A percentile compares a stretch with the other conserved stretches of the same genome.
phyloP scores from a whole-genome alignment of 2,113 vertebrate species.

The Lampris megalopsis region DNA sequence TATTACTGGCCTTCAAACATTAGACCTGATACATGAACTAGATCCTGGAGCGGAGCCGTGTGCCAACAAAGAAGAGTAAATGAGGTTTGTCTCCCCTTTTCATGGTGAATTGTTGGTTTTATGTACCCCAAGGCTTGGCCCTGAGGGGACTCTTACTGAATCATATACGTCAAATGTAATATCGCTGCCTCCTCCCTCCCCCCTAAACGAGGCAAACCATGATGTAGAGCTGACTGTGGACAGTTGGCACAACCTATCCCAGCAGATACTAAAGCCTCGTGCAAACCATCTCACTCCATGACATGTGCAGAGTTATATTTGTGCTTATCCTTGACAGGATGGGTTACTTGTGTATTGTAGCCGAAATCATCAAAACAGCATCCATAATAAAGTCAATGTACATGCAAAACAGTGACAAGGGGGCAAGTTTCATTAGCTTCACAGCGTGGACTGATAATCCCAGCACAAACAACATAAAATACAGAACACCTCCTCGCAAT shows the following conservation, averaged over 20 bases:
- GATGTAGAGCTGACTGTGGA: neutral
- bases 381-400: no score
- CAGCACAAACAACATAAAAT: no score
- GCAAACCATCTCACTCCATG: neutral
- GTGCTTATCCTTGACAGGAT: neutral
- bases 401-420: no score
- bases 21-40: neutral
- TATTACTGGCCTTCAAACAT: neutral
- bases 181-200: neutral
- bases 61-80: slow-evolving; percentile 25
- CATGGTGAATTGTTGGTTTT: slow-evolving; percentile 16
- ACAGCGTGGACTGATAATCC: no score
- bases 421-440: no score
- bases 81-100: slow-evolving; percentile 14
- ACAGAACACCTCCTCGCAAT: no score
- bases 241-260: neutral
- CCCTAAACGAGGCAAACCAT: neutral
- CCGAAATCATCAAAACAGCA: no score
- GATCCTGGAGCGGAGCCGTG: neutral
- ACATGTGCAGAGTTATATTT: neutral
- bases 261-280: neutral
- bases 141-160: neutral
- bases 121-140: neutral
- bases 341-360: no score
- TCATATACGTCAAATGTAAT: neutral